Conservation (phyloP, 2,888 invertebrate genomes). For the Liodrosophila aerea region DNA sequence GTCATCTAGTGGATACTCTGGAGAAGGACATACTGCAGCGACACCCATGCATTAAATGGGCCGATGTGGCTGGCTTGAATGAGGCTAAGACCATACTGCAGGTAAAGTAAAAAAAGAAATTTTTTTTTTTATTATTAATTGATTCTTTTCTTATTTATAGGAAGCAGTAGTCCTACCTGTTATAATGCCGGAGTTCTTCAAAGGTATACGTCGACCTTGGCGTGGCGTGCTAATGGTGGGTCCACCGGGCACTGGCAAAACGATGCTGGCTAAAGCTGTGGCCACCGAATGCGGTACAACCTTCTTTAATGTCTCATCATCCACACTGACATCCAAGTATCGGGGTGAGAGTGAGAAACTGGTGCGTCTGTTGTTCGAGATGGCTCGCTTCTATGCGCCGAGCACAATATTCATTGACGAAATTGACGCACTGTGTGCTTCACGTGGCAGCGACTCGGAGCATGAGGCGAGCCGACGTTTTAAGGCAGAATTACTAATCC, state of each 20-base stretch:
- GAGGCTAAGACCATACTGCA: slow-evolving; percentile 89
- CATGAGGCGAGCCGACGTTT: slow-evolving; percentile 93
- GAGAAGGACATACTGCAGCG: slow-evolving; percentile 93
- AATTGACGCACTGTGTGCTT: slow-evolving; percentile 92
- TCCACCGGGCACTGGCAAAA: slow-evolving; percentile 89
- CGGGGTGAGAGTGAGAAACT: slow-evolving; percentile 96
- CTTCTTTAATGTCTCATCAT: slow-evolving; percentile 93
- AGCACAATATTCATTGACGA: slow-evolving; percentile 96
- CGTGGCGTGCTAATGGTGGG: slow-evolving; percentile 82
- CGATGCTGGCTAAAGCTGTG: slow-evolving; percentile 92
- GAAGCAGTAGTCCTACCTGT: slow-evolving; percentile 94
- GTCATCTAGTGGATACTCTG: slow-evolving; percentile 90
- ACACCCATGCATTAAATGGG: slow-evolving; percentile 92
- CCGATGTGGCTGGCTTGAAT: slow-evolving; percentile 88
- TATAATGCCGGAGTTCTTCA: slow-evolving; percentile 94
- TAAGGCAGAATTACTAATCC: slow-evolving; percentile 93
- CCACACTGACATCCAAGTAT: slow-evolving; percentile 93
- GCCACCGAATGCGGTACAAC: slow-evolving; percentile 95
- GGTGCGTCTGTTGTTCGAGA: slow-evolving; percentile 92
- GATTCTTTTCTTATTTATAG: slow-evolving; percentile 77
- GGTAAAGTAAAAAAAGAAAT: slow-evolving; percentile 22
- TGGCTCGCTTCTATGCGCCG: slow-evolving; percentile 94
- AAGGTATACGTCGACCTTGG: slow-evolving; percentile 93
- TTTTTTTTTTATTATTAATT: background rate
- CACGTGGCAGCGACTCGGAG: slow-evolving; percentile 91